Conservation (phyloP, 2,113 vertebrate genomes). For the Engraulis encrasicolus region DNA sequence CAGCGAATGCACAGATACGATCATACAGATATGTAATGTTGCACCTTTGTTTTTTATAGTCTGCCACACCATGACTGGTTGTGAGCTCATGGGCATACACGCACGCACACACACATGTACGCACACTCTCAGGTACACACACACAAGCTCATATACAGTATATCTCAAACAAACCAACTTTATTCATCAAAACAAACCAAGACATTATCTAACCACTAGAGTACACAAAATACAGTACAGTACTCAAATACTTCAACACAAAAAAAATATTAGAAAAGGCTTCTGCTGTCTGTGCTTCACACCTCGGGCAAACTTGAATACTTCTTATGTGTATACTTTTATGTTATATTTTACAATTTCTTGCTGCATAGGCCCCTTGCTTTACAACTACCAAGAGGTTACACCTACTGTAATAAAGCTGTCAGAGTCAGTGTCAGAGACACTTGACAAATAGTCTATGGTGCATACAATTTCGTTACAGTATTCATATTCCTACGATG, state of each 20-base stretch:
- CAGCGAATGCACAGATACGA: not conserved
- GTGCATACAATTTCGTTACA: no score
- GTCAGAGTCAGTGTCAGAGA: no score
- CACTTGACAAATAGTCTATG: no score
- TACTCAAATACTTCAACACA: not conserved
- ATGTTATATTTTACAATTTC: not conserved
- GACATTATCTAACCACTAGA: slow-evolving; percentile 19
- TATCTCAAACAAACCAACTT: slow-evolving; percentile 16
- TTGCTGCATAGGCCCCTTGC: not conserved
- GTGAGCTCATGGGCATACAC: no score
- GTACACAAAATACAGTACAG: not conserved
- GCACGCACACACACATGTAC: not conserved
- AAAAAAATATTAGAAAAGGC: not conserved
- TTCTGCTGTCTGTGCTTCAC: not conserved
- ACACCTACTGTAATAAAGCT: no score
- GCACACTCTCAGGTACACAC: not conserved
- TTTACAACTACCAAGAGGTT: not conserved
- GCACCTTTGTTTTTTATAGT: no score
- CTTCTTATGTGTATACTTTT: no score
- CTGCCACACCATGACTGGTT: no score
- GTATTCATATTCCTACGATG: no score
- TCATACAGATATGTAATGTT: no score
- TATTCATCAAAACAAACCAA: slow-evolving; percentile 29
- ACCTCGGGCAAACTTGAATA: not conserved
- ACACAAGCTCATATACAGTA: not conserved